Evolutionary conservation across 2,888 invertebrate species (phyloP), one percentile per base, ranked within the genome.

Genomic region (Agrotis puta): DNA sequence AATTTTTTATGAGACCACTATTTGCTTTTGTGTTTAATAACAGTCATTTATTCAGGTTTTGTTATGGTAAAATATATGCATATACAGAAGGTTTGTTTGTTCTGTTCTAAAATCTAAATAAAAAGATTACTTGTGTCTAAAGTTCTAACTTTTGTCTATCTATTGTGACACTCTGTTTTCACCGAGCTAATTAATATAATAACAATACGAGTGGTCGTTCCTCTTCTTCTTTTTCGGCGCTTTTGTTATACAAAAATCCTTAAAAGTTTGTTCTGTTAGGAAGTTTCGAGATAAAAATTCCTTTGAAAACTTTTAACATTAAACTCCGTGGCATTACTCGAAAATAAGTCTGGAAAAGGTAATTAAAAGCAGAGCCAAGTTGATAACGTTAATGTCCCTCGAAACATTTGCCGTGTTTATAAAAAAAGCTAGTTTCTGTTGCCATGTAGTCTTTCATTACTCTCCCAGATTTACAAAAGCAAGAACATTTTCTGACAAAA

Each of bases 281-380:
- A 79, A 81, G 71, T 81, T 82, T 68, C 51, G n/a, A 72, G 84
- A 85, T 81, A 84, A 84, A 85, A 84, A 84, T 76, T 79, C 77
- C 74, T 79, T 86, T 82, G 74, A 64, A 83, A 86, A 84, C 66
- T 79, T 85, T 56, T 27, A 67, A 58, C 82, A 81, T 86, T 79
- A 76, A 77, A 80, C 66, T 76, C 59, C 59, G 51, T 59, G 56
- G 70, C 79, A 80, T 77, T 74, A 53, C 56, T 63, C 53, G 67
- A 74, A 78, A 84, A 80, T 75, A 61, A 71, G 79, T 67, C 54
- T 63, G 51, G 54, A 73, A 77, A 85, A 82, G 71, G 70, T 66
- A 84, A 84, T 85, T 75, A 85, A 64, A 81, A 76, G 62, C n/a
- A 54, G 66, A 57, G 56, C 56, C 54, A 63, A 65, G 70, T 56